A percentile compares a stretch with the other conserved stretches of the same genome.
These are phyloP conservation scores for Petaurus breviceps DNA, from an alignment of 2,113 vertebrate species.

Conservation along the genomic window DNA sequence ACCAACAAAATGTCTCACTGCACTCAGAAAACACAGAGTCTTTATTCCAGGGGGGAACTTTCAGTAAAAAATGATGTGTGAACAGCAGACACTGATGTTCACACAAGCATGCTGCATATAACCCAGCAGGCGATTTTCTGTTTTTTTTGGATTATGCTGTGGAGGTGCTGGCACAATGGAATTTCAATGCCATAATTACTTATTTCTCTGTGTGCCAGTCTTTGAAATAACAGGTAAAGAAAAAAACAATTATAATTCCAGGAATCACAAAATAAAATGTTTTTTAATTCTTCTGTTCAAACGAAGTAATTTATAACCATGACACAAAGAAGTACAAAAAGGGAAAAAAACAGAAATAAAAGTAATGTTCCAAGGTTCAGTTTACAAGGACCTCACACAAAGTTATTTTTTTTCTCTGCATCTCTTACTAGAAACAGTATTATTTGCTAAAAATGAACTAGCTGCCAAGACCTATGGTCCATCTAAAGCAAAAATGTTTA, in stretches of 20 bases:
- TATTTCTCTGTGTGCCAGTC: slow-evolving; percentile 83
- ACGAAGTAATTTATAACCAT: slow-evolving; percentile 87
- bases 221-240: slow-evolving; percentile 90
- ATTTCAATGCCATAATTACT: slow-evolving; percentile 85
- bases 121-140: slow-evolving; percentile 83
- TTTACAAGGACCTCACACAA: slow-evolving; percentile 99
- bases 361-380: slow-evolving; percentile 89
- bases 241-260: slow-evolving; percentile 72
- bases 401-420: slow-evolving; percentile 87
- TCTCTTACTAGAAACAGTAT: slow-evolving; percentile 99
- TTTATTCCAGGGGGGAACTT: slow-evolving; percentile 85
- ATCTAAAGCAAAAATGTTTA: slow-evolving; percentile 93
- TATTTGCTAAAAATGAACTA: slow-evolving; percentile 95
- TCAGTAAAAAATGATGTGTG: slow-evolving; percentile 83
- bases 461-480: slow-evolving; percentile 96
- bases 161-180: slow-evolving; percentile 86
- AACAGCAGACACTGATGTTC: slow-evolving; percentile 86
- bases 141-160: slow-evolving; percentile 84
- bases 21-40: slow-evolving; percentile 82
- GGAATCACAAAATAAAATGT: slow-evolving; percentile 83
- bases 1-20: slow-evolving; percentile 76
- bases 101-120: slow-evolving; percentile 84
- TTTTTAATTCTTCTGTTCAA: slow-evolving; percentile 86
- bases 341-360: slow-evolving; percentile 81
- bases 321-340: slow-evolving; percentile 86